Percentiles rank a stretch among this genome's conserved stretches.
Conservation (phyloP, 2,888 invertebrate genomes). For the Lingula anatina region DNA sequence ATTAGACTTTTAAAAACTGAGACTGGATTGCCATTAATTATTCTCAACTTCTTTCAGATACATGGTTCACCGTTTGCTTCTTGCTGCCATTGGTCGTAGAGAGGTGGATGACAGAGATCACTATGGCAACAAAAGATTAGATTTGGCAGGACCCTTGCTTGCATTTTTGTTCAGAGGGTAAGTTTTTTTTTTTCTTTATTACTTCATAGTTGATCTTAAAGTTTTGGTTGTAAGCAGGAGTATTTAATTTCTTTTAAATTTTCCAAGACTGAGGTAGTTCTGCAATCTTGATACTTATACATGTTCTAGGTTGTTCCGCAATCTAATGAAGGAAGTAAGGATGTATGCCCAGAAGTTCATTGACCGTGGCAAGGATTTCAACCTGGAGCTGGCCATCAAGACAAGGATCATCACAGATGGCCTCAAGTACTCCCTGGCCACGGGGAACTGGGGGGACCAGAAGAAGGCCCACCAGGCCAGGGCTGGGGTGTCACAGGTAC, state of each 20-base stretch:
- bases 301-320: constrained; percentile 84
- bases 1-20: no score
- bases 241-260: background rate
- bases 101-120: constrained; percentile 99
- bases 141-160: constrained; percentile 92
- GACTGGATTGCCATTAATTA: no score
- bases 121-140: constrained; percentile 97
- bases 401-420: constrained; percentile 98
- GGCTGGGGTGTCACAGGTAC: constrained; percentile 88
- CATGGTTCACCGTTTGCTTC: constrained; percentile 94
- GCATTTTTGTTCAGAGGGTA: constrained; percentile 93
- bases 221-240: background rate
- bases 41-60: constrained; percentile 64
- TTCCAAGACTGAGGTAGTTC: no score
- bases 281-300: no score
- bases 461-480: constrained; percentile 99
- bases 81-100: constrained; percentile 83
- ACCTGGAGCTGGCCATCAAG: constrained; percentile 91
- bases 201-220: background rate
- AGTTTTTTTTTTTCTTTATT: constrained; percentile 11
- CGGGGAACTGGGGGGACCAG: constrained; percentile 99
- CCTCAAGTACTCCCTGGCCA: constrained; percentile 93
- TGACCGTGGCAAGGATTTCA: constrained; percentile 97
- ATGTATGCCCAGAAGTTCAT: constrained; percentile 98
- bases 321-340: constrained; percentile 92